These are phyloP conservation scores for Antrozous pallidus DNA, from an alignment of 2,797 vertebrate genomes.

Conservation along the genomic window DNA sequence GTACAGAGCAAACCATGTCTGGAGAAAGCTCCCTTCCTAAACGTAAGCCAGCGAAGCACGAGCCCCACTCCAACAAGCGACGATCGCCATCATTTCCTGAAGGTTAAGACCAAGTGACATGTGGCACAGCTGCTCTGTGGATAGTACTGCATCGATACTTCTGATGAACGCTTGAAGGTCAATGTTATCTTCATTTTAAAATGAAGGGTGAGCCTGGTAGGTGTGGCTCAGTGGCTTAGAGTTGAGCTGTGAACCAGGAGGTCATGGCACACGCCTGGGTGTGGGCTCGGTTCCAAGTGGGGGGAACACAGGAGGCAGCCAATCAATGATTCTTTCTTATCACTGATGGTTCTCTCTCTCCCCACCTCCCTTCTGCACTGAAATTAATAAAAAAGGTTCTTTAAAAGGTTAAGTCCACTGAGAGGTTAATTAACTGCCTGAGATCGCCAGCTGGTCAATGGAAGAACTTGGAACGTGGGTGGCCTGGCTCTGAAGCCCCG, in stretches of 20 bases:
- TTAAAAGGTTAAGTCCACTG: background rate
- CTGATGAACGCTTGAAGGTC: background rate
- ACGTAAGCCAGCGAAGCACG: background rate
- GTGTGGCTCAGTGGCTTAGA: no score
- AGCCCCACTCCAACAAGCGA: background rate
- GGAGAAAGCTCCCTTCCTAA: background rate
- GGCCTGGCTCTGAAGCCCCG: background rate
- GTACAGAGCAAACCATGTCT: background rate
- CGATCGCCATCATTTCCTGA: background rate
- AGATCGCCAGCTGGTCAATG: background rate
- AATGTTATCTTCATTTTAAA: background rate
- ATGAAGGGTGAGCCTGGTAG: background rate
- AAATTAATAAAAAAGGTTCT: no score
- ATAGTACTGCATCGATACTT: background rate
- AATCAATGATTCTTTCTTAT: no score
- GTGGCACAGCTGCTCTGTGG: rapidly evolving
- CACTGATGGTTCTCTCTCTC: no score
- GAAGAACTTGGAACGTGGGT: background rate
- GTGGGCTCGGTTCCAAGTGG: no score
- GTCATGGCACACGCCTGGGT: no score
- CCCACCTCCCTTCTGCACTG: no score
- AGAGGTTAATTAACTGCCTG: background rate
- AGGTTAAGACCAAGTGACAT: background rate
- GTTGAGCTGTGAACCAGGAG: no score
- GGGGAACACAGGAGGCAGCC: no score